phyloP scores from a whole-genome alignment of 92 coral and sea anemone species.

The Parazoanthus atlanticus region DNA sequence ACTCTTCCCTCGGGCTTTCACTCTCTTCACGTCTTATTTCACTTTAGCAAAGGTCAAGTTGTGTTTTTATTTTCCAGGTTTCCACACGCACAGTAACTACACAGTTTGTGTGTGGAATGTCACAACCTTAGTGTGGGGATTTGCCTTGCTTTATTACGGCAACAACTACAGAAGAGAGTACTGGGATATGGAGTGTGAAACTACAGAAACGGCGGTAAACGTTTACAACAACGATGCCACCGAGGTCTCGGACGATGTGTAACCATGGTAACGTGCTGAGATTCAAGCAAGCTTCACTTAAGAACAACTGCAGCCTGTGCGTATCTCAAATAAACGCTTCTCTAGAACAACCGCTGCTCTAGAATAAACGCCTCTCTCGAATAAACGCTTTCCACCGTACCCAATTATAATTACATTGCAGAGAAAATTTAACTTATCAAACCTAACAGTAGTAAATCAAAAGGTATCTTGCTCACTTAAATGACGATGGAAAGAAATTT shows the following conservation, averaged over 20 bases:
- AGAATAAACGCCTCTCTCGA: too few relatives aligned
- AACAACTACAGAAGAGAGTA: constrained; percentile 33
- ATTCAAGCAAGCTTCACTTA: too few relatives aligned
- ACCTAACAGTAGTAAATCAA: too few relatives aligned
- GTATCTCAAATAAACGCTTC: too few relatives aligned
- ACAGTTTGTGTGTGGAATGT: constrained; percentile 25
- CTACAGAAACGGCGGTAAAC: background rate
- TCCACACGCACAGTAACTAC: constrained; percentile 8
- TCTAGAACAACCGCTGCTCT: too few relatives aligned
- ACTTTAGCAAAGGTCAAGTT: background rate
- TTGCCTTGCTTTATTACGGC: constrained; percentile 14
- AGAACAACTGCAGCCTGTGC: background rate
- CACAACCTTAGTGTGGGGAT: constrained; percentile 7
- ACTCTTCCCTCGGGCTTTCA: too few relatives aligned
- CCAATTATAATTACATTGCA: too few relatives aligned
- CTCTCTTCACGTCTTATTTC: too few relatives aligned
- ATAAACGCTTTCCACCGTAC: too few relatives aligned
- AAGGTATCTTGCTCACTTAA: too few relatives aligned
- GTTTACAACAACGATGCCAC: constrained; percentile 8
- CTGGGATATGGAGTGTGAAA: background rate
- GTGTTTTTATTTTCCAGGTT: background rate
- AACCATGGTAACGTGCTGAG: background rate
- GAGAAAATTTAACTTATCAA: too few relatives aligned
- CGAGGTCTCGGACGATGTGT: constrained; percentile 20
- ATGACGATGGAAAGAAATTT: too few relatives aligned